Conservation (phyloP, 2,888 invertebrate genomes). For the Diarsia dahlii region DNA sequence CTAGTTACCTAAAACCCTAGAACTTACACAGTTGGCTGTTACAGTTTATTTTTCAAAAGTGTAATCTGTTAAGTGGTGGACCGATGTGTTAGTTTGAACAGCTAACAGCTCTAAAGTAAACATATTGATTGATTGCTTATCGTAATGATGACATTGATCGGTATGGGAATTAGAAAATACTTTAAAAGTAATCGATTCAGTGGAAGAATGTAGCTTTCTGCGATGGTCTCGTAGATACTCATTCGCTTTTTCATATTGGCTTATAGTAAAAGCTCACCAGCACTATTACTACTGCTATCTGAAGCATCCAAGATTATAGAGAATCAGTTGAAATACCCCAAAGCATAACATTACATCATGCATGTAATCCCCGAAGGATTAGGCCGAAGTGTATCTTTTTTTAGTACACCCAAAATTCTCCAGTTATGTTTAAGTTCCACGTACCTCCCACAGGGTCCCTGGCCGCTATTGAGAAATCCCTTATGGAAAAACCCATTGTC, state of each 20-base stretch:
- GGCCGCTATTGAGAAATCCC: too few relatives aligned
- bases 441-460: too few relatives aligned
- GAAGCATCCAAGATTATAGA: too few relatives aligned
- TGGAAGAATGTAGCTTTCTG: background rate
- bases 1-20: background rate
- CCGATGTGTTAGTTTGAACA: slow-evolving; percentile 18
- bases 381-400: too few relatives aligned
- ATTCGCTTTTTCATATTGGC: background rate
- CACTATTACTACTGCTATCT: too few relatives aligned
- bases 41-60: background rate
- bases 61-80: slow-evolving; percentile 42
- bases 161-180: slow-evolving; percentile 14
- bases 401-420: too few relatives aligned
- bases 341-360: too few relatives aligned
- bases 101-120: slow-evolving; percentile 41
- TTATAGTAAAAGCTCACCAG: too few relatives aligned
- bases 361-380: too few relatives aligned
- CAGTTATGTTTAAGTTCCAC: too few relatives aligned
- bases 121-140: slow-evolving; percentile 43
- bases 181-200: slow-evolving; percentile 1
- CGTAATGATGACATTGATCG: background rate
- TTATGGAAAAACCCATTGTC: too few relatives aligned
- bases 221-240: background rate
- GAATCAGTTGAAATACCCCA: too few relatives aligned
- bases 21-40: background rate